Base-by-base conservation (phyloP, 2,888 invertebrate species). In the Phymatocera aterrima region DNA sequence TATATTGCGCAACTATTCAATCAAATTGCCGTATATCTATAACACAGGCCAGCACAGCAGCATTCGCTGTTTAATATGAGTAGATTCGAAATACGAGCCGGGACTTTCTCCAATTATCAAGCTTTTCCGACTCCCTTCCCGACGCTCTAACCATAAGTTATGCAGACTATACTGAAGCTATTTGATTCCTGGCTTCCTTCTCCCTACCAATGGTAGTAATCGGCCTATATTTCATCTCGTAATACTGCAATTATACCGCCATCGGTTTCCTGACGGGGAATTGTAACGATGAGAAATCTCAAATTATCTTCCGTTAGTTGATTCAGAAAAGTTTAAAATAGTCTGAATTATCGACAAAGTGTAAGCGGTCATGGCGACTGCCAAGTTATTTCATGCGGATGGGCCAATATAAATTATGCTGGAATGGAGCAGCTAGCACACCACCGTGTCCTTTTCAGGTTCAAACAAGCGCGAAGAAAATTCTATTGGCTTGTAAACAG, bases 331-430 rank as follows among this genome's bases (percentile, higher is more conserved):
- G 28, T 72, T 72, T 51, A 34, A 51, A 72, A 72, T 51, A 72
- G 51, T 31, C 18, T 34, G 72, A 72, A 72, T 72, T 72, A 72
- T 72, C 51, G 72, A 72, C 48, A 15, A 72, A 72, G 72, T 34
- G 46, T 46, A 48, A 72, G n/a, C n/a, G n/a, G 51, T 31, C 48
- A 12, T 34, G 4, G 10, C 24, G 18, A 72, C 51, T 72, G 72
- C 72, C 72, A 72, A 72, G 72, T 72, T 72, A 72, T 48, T 72
- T 51, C 51, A 72, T 48, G 51, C 48, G 72, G 72, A 43, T 72
- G 18, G 34, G 51, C 72, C 31, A 46, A 68, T 46, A 72, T 72
- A 72, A 72, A 43, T 72, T 72, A 51, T 72, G 72, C 18, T 51
- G 48, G 51, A 72, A 51, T 72, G 48, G 31, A 31, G 18, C 68